phyloP scores from a whole-genome alignment of 2,113 vertebrate genomes.

The Mus musculus region GRCm39 chr16:29276501-29277000 shows the following conservation, averaged over 20 bases:
- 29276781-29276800: not conserved
- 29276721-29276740: not conserved
- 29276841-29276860: accelerated
- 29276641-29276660: too few species aligned
- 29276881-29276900: not conserved
- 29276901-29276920: not conserved
- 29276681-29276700: not conserved
- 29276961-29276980: not conserved
- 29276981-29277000: not conserved
- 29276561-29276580: accelerated
- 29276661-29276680: accelerated
- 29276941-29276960: not conserved
- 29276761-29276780: not conserved
- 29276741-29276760: not conserved
- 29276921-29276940: not conserved
- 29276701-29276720: accelerated
- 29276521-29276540: not conserved
- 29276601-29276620: not conserved
- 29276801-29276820: not conserved
- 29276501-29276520: not conserved
- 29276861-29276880: not conserved
- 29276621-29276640: not conserved
- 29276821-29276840: not conserved
- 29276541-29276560: too few species aligned
- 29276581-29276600: accelerated